Conservation (phyloP, 1,140 invertebrate species). For the Hylaeus volcanicus region DNA sequence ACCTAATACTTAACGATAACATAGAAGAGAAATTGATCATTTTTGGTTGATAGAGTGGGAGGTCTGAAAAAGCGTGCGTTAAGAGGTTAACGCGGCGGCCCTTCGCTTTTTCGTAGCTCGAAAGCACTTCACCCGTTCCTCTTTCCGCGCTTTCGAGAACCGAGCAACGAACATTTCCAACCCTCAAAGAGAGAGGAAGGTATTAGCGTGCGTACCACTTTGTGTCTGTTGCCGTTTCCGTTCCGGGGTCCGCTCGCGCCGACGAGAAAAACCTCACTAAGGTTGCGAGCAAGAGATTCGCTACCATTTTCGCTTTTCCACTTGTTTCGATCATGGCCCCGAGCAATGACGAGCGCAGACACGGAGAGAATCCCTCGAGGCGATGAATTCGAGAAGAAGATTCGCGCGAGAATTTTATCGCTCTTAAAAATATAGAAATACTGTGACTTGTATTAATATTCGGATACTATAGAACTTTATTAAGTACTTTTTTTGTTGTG, state of each 20-base stretch:
- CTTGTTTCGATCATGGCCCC: slow-evolving; percentile 31
- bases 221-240: slow-evolving; percentile 41
- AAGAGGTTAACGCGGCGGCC: slow-evolving; percentile 50
- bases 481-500: too few species aligned
- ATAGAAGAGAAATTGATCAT: too few species aligned
- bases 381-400: background rate
- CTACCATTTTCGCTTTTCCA: slow-evolving; percentile 62
- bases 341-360: background rate
- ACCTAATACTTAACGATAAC: too few species aligned
- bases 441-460: too few species aligned
- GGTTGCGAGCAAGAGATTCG: slow-evolving; percentile 34
- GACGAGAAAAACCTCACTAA: slow-evolving; percentile 10
- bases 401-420: too few species aligned
- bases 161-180: slow-evolving; percentile 43
- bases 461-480: too few species aligned
- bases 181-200: slow-evolving; percentile 45
- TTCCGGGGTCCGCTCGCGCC: background rate
- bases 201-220: slow-evolving; percentile 46
- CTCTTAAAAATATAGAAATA: too few species aligned
- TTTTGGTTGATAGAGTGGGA: too few species aligned
- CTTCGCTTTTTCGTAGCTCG: slow-evolving; percentile 52
- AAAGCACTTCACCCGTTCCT: slow-evolving; percentile 56
- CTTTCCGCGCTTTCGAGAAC: slow-evolving; percentile 48
- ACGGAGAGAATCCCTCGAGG: background rate
- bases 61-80: slow-evolving; percentile 24